Percentiles rank a stretch among this genome's conserved stretches.
phyloP scores from a whole-genome alignment of 1,140 invertebrate species.

The Trigoniulus corallinus region DNA sequence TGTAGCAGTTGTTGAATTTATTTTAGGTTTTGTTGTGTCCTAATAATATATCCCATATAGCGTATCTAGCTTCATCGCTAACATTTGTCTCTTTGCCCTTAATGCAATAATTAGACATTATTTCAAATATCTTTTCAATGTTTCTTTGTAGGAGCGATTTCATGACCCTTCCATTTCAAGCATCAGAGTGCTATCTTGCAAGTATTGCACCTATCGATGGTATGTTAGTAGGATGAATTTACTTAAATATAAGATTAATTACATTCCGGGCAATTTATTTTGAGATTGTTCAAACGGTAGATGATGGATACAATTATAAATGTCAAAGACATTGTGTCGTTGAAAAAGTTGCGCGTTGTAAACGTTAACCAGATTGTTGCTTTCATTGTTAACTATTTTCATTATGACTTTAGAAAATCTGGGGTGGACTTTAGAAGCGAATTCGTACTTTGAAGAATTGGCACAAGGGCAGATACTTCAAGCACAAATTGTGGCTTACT shows the following conservation, averaged over 20 bases:
- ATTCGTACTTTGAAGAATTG: constrained; percentile 51
- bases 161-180: constrained; percentile 85
- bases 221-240: constrained; percentile 24
- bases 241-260: neutral
- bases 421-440: constrained; percentile 54
- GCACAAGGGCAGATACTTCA: constrained; percentile 61
- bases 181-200: constrained; percentile 78
- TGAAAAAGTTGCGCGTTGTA: neutral
- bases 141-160: constrained; percentile 52
- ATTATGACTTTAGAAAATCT: constrained; percentile 14
- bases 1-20: no score
- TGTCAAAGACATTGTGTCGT: no score
- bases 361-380: neutral
- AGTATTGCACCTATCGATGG: constrained; percentile 66
- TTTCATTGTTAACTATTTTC: constrained; percentile 1
- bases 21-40: neutral
- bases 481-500: constrained; percentile 68
- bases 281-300: no score
- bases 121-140: neutral
- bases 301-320: no score
- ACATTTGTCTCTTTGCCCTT: neutral
- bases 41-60: no score
- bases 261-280: no score
- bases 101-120: neutral
- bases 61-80: no score